phyloP scores from a whole-genome alignment of 2,797 vertebrate species.

The Chelidonichthys spinosus region DNA sequence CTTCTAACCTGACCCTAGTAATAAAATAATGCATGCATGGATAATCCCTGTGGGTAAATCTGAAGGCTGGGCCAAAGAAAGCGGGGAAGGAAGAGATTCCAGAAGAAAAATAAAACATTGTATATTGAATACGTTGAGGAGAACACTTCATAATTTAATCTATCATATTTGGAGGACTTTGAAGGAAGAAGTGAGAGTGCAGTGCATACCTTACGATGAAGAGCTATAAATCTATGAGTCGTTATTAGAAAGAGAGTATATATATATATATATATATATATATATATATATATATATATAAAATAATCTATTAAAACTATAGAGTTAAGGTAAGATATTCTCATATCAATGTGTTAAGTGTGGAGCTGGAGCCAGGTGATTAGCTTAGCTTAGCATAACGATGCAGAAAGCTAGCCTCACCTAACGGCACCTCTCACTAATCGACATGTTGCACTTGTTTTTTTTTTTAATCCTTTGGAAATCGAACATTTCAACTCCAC shows the following conservation, averaged over 20 bases:
- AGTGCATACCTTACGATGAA: too few relatives aligned
- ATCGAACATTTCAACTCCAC: background rate
- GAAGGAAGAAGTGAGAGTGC: background rate
- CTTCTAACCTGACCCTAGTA: slow-evolving; percentile 27
- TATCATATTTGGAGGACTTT: background rate
- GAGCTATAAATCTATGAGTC: too few relatives aligned
- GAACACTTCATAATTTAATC: too few relatives aligned
- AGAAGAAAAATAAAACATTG: background rate
- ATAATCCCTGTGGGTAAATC: slow-evolving; percentile 24
- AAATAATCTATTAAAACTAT: background rate
- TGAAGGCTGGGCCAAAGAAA: slow-evolving; percentile 15
- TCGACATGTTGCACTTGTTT: background rate
- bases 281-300: too few relatives aligned
- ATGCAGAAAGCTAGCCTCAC: background rate
- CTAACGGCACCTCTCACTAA: background rate
- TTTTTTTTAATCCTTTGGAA: background rate
- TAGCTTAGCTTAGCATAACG: background rate
- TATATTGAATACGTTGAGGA: background rate
- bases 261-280: too few relatives aligned
- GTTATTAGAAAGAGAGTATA: too few relatives aligned
- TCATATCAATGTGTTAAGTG: background rate
- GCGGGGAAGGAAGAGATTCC: background rate
- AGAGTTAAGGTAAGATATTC: background rate
- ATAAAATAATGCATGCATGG: slow-evolving; percentile 34
- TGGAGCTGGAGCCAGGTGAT: background rate